Base-by-base conservation (phyloP, 1,140 invertebrate species). In the Ridgeia piscesae region DNA sequence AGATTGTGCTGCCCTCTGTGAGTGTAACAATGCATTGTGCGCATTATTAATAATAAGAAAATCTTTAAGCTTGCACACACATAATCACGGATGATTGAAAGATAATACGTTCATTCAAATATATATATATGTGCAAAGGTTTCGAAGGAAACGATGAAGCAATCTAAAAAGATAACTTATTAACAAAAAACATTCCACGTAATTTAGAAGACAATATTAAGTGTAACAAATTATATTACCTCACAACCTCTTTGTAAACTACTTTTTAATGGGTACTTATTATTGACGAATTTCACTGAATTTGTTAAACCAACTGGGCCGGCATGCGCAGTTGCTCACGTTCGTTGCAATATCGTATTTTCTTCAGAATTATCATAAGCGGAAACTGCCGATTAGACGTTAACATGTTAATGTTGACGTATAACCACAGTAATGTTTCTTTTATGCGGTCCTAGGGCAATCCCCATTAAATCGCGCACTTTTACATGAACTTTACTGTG, bases 351-450 rank as follows among this genome's bases (percentile, higher is more conserved):
- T 77, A 31, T 2, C 4, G 58, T 77, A 31, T 77, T 77, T 77
- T 77, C 17, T 2, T 4, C 58, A 77, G 27, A 77, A 77, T 77
- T 77, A 77, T 77, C 58, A 4, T 77, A 77, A 77, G 58, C 58
- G 58, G 58, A 77, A 77, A 77, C 27, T 77, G 58, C 27, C 58
- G 58, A 31, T 77, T 77, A 77, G 58, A 0, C 17, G 58, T 77
- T 77, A 77, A 77, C 58, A 77, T 77, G 58, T 77, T 77, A 77
- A 77, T 77, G 58, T 77, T 77, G 58, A 77, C 58, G 58, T 77
- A 77, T 77, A 77, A 77, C 58, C 17, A 21, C 58, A 21, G 58
- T 77, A 77, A 77, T 77, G 58, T 77, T 77, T 77, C 58, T 77
- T 77, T 77, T 77, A 77, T 77, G 58, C 58, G 58, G 58, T 77